Percentiles rank a stretch among this genome's conserved stretches.
phyloP scores from a whole-genome alignment of 1,140 invertebrate species.

The Colletes gigas region DNA sequence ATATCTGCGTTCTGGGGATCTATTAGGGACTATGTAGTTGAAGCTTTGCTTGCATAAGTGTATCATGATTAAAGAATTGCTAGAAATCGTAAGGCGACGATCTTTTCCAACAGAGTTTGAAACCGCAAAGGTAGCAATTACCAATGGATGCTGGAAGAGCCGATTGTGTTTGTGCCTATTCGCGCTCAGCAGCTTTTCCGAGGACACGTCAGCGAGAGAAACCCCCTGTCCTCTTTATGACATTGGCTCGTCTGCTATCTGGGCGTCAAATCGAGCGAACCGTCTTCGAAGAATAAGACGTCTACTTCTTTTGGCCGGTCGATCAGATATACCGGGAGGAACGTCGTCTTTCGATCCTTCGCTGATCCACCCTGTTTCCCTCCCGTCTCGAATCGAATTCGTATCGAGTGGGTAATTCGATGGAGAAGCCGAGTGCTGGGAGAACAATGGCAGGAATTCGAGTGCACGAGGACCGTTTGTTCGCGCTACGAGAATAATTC shows the following conservation, averaged over 20 bases:
- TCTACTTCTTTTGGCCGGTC: slow-evolving; percentile 44
- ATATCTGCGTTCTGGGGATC: too few species aligned
- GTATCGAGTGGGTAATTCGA: slow-evolving; percentile 52
- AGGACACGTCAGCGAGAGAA: slow-evolving; percentile 12
- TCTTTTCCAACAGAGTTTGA: too few species aligned
- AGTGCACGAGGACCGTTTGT: slow-evolving; percentile 20
- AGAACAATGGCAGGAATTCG: slow-evolving; percentile 36
- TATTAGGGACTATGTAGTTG: too few species aligned
- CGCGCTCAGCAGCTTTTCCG: neutral
- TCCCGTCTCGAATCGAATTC: slow-evolving; percentile 46
- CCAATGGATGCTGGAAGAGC: neutral
- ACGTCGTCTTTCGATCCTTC: slow-evolving; percentile 46
- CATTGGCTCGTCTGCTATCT: slow-evolving; percentile 54
- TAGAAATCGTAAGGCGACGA: too few species aligned
- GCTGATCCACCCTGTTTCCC: slow-evolving; percentile 23
- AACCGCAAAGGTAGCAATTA: too few species aligned
- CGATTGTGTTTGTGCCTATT: neutral
- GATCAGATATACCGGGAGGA: slow-evolving; percentile 62
- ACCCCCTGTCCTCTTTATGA: slow-evolving; percentile 55
- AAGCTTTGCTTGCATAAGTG: too few species aligned
- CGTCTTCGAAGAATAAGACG: slow-evolving; percentile 63
- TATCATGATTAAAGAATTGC: too few species aligned
- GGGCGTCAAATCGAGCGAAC: slow-evolving; percentile 53
- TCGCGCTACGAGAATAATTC: slow-evolving; percentile 1
- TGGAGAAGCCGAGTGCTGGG: slow-evolving; percentile 2